Conservation (phyloP, 2,113 vertebrate genomes). For the Rhipidura dahli region DNA sequence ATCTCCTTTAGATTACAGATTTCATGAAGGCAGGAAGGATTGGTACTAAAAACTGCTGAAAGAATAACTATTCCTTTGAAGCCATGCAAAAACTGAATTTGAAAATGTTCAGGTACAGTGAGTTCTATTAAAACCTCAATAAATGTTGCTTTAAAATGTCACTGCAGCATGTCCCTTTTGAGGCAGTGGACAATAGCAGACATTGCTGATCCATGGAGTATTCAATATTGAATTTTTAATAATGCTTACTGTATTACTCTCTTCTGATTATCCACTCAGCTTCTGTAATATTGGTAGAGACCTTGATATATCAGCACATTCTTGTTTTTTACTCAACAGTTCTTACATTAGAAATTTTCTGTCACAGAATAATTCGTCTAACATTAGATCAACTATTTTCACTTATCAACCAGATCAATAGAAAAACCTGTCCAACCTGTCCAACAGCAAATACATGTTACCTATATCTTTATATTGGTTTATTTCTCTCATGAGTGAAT, state of each 20-base stretch:
- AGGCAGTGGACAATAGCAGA: not conserved
- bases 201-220: not conserved
- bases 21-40: constrained; percentile 6
- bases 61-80: not conserved
- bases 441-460: not conserved
- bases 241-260: not conserved
- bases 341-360: not conserved
- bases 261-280: not conserved
- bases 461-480: not conserved
- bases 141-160: not conserved
- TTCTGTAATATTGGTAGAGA: not conserved
- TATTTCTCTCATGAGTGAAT: not conserved
- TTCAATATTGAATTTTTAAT: not conserved
- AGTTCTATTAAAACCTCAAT: not conserved
- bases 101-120: not conserved
- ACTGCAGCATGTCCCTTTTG: rapidly evolving
- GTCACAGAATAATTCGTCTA: not conserved
- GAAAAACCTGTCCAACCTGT: not conserved
- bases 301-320: not conserved
- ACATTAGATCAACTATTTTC: not conserved
- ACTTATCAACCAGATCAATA: not conserved
- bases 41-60: not conserved
- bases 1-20: constrained; percentile 32
- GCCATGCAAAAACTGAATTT: not conserved
- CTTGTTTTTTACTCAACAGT: not conserved